These are phyloP conservation scores for Planiliza haematocheilus DNA, from an alignment of 2,113 vertebrate species.

Conservation along the genomic window DNA sequence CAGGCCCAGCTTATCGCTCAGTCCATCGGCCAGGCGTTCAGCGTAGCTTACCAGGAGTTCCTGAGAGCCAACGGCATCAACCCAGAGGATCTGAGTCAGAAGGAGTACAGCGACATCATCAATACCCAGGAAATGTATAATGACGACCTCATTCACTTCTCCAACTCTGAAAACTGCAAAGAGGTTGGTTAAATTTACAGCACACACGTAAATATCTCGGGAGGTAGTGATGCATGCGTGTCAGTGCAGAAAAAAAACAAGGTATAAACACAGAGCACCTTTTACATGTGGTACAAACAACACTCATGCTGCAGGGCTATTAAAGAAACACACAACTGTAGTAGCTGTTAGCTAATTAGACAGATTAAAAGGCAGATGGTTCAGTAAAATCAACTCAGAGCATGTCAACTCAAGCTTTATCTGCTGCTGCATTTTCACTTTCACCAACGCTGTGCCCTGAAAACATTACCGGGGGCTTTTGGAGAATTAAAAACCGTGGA, in stretches of 20 bases:
- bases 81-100: conserved; percentile 98
- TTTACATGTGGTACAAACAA: conserved; percentile 11
- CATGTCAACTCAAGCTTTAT: conserved; percentile 24
- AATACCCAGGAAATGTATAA: conserved; percentile 99
- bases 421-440: conserved; percentile 32
- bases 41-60: conserved; percentile 99
- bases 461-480: conserved; percentile 50
- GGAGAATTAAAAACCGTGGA: conserved; percentile 50
- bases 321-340: conserved; percentile 32
- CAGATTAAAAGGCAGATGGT: conserved; percentile 54
- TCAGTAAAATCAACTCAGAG: conserved; percentile 26
- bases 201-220: neutral
- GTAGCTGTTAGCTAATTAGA: conserved; percentile 51
- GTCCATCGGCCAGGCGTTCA: conserved; percentile 99
- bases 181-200: conserved; percentile 85
- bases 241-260: conserved; percentile 9
- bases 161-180: conserved; percentile 99
- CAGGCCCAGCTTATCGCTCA: conserved; percentile 99
- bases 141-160: conserved; percentile 98
- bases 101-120: conserved; percentile 99
- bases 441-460: conserved; percentile 39
- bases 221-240: neutral
- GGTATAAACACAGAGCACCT: conserved; percentile 9
- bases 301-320: conserved; percentile 34
- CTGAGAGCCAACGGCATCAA: conserved; percentile 98